Conservation (phyloP, 2,888 invertebrate genomes). For the Megalurothrips usitatus region DNA sequence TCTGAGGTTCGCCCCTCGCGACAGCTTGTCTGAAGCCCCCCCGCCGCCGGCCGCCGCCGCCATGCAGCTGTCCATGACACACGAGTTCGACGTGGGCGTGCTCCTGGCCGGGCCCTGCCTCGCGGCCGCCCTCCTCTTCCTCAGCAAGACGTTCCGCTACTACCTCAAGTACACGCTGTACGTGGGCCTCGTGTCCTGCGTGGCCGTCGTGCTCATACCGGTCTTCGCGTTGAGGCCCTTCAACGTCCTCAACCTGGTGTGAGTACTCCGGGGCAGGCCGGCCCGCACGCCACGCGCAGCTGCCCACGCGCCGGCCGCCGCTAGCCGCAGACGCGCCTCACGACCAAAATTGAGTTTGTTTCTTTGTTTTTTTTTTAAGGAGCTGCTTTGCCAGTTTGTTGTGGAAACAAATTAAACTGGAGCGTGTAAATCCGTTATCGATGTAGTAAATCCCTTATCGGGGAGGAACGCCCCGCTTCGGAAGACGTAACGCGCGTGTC, state of each 20-base stretch:
- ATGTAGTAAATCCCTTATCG: too few species aligned
- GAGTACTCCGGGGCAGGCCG: not conserved
- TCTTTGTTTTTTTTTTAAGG: too few species aligned
- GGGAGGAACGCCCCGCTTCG: too few species aligned
- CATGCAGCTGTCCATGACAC: not conserved
- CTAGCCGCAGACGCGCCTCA: too few species aligned
- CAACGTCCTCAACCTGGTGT: conserved; percentile 3
- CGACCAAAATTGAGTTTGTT: too few species aligned
- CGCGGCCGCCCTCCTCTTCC: not conserved
- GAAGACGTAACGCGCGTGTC: too few species aligned
- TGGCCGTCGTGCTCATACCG: not conserved
- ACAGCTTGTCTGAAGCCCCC: too few species aligned
- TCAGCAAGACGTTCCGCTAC: conserved; percentile 5
- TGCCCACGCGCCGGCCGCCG: not conserved
- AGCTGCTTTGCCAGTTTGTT: too few species aligned
- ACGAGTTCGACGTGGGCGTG: not conserved
- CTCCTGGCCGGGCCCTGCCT: conserved; percentile 6
- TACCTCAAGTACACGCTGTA: not conserved
- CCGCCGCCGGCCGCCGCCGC: not conserved
- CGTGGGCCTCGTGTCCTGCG: not conserved
- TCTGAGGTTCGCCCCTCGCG: too few species aligned
- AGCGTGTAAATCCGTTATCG: too few species aligned
- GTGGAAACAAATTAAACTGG: too few species aligned
- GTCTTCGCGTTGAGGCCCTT: not conserved
- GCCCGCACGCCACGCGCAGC: too few species aligned